Evolutionary conservation across 2,797 vertebrate species (phyloP).

Genomic region (Characodon lateralis): DNA sequence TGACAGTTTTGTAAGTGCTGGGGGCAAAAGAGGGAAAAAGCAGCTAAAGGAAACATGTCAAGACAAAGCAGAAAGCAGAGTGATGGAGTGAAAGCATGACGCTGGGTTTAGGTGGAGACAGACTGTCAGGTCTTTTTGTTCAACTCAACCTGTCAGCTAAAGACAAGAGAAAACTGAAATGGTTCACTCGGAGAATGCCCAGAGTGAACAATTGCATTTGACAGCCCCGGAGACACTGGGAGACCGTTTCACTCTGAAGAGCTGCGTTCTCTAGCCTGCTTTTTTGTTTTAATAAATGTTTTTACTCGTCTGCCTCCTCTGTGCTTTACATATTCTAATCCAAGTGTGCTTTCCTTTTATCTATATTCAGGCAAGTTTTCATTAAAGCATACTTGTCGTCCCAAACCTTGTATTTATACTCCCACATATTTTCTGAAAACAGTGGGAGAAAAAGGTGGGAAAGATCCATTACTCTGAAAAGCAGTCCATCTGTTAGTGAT

Average conservation of each 20-base stretch:
- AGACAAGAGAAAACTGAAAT: slow-evolving; percentile 69
- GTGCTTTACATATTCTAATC: slow-evolving; percentile 43
- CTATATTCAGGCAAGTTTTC: slow-evolving; percentile 44
- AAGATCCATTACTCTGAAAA: slow-evolving; percentile 32
- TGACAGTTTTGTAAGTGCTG: slow-evolving; percentile 60
- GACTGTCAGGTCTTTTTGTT: slow-evolving; percentile 72
- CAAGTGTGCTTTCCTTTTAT: slow-evolving; percentile 43
- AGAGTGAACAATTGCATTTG: slow-evolving; percentile 55
- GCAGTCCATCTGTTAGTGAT: slow-evolving; percentile 49
- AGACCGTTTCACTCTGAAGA: slow-evolving; percentile 55
- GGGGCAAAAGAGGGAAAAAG: slow-evolving; percentile 21
- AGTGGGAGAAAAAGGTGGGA: not conserved
- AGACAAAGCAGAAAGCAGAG: slow-evolving; percentile 61
- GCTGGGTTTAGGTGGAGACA: slow-evolving; percentile 45
- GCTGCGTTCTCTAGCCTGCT: slow-evolving; percentile 34
- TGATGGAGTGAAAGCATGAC: slow-evolving; percentile 61
- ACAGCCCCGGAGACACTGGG: slow-evolving; percentile 43
- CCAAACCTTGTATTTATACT: slow-evolving; percentile 46
- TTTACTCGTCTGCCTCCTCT: slow-evolving; percentile 13
- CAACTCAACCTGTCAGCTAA: slow-evolving; percentile 69
- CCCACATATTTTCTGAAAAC: slow-evolving; percentile 53
- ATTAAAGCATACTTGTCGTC: slow-evolving; percentile 49
- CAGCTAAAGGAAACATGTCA: slow-evolving; percentile 55
- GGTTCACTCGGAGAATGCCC: slow-evolving; percentile 70
- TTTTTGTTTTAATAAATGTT: slow-evolving; percentile 73